Evolutionary conservation across 1,140 invertebrate genomes (phyloP), one percentile per base, ranked within the genome.

Genomic region (Scaptomyza pallida): DNA sequence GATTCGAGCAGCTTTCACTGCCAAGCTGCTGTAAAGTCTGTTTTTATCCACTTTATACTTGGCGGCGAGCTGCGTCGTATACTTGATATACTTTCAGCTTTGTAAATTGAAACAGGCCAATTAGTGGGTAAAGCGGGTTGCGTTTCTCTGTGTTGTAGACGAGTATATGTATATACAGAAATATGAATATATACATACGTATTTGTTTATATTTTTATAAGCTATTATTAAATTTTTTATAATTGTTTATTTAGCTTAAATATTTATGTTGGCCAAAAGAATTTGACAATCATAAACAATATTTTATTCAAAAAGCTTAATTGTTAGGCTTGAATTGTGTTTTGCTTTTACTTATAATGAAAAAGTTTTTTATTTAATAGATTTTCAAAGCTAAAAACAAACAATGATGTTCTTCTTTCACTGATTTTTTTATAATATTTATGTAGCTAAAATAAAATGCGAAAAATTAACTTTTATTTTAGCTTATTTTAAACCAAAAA

Each of bases 21-120:
- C n/a, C n/a, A n/a, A n/a, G n/a, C n/a, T 5, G n/a, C 37, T n/a
- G 19, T n/a, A 19, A 45, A 48, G 52, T 21, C 54, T 5, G 13
- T 45, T 23, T 5, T 50, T n/a, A 63, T 33, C 51, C 37, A 54
- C 23, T 44, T 26, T 16, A 2, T 10, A 23, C 26, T 45, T 16
- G 30, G 51, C 21, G 21, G 41, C 64, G 47, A 47, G 57, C 12
- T n/a, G n/a, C n/a, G 23, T 23, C 60, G 67, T 70, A 64, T 70
- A 70, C 67, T 63, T 64, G 41, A 70, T 69, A 16, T 33, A 44
- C 6, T 10, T 50, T 17, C 16, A n/a, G 13, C 10, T 12, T 17
- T 51, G 51, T 54, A 3, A 2, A n/a, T 16, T 40, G 10, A 57
- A 56, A 51, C 3, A n/a, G 5, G 30, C 10, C 23, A 55, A 41